phyloP scores from a whole-genome alignment of 2,797 vertebrate species.

The Cyprinodon diabolis region DNA sequence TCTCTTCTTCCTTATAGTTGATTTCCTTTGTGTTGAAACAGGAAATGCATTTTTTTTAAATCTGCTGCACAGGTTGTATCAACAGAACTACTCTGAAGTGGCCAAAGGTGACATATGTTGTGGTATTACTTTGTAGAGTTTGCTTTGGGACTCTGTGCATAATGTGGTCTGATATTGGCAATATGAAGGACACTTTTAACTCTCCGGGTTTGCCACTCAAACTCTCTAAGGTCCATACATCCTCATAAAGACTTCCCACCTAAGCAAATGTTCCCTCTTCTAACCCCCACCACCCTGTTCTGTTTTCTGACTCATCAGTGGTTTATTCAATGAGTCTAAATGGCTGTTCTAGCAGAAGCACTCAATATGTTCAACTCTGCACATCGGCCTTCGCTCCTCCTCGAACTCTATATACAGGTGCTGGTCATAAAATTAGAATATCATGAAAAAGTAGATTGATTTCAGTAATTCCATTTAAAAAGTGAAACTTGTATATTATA shows the following conservation, averaged over 20 bases:
- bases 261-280: not conserved
- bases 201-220: conserved; percentile 20
- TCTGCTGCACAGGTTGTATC: not conserved
- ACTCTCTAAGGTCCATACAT: conserved; percentile 35
- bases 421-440: no score
- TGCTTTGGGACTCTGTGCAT: not conserved
- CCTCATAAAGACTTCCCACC: conserved; percentile 31
- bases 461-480: no score
- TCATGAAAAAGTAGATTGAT: no score
- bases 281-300: not conserved
- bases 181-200: conserved; percentile 19
- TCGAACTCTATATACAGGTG: not conserved
- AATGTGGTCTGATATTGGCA: conserved; percentile 10
- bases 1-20: not conserved
- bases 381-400: conserved; percentile 23
- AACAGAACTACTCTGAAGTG: not conserved
- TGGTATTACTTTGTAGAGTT: not conserved
- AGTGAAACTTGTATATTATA: no score
- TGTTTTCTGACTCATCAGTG: conserved; percentile 69
- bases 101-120: not conserved
- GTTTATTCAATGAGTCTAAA: conserved; percentile 70
- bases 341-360: conserved; percentile 70
- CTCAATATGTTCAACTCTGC: conserved; percentile 66
- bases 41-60: not conserved
- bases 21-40: conserved; percentile 16